Base-by-base conservation (phyloP, 2,113 vertebrate species). In the Salvelinus namaycush region DNA sequence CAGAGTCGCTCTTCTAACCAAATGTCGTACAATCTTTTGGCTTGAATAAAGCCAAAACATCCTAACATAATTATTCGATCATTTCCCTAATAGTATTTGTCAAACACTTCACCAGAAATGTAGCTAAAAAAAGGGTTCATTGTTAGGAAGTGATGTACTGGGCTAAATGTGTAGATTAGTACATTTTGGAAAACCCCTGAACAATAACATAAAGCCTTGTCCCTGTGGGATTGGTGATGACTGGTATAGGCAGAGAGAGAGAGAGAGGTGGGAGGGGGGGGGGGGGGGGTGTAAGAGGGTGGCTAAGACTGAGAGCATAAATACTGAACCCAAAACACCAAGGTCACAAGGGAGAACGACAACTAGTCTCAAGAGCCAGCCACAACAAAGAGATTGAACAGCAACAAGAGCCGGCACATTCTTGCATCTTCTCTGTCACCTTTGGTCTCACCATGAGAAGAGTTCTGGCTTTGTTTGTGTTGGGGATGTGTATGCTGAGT, bases 271-370 rank as follows among this genome's bases (percentile, higher is more conserved):
- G 20, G 24, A 5, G 51, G 18, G 26, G 80, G 86, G 79, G 71
- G 48, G 78, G 78, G 12, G 26, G 14, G 22, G 22, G 4, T 66
- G 76, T 3, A 79, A 74, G 13, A 16, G 51, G 12, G 87, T 92
- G 92, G 92, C 86, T 93, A 77, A 92, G 88, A 79, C 65, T 16
- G 39, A 62, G 22, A 75, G 81, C 72, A 89, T 93, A 93, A 88
- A 93, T 91, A 91, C 86, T 77, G 74, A 83, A 68, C 79, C 84
- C 78, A 71, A 81, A 81, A 64, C 76, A 76, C 67, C 83, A 88
- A 29, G 70, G 34, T 39, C 59, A 72, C 82, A 88, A 27, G 70
- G 34, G 68, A 75, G 49, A 75, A 65, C 75, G 71, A 78, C 67
- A 79, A 76, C 80, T 80, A 80, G 31, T 24, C n/a, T 44, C 39